Conservation (phyloP, 2,888 invertebrate species). For the Pandemis heparana region DNA sequence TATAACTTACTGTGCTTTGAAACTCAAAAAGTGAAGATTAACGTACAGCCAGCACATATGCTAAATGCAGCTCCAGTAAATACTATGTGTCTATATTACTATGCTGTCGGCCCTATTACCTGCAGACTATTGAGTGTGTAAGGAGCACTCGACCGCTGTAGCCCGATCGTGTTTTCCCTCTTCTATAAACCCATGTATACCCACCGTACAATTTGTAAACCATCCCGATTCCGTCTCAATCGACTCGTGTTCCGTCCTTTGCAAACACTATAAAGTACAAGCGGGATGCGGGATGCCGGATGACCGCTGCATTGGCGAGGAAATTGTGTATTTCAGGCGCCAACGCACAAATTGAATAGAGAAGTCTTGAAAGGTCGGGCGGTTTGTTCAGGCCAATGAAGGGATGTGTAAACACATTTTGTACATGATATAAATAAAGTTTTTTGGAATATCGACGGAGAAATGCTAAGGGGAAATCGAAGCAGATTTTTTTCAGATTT, state of each 20-base stretch:
- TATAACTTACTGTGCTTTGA: no score
- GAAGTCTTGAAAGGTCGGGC: not conserved
- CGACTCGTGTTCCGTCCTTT: conserved; percentile 12
- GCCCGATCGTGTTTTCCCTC: conserved; percentile 13
- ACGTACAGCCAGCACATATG: no score
- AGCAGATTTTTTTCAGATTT: not conserved
- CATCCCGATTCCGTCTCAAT: not conserved
- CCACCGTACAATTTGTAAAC: conserved; percentile 9
- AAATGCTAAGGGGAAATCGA: not conserved
- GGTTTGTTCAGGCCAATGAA: conserved; percentile 6
- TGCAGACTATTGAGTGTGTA: conserved; percentile 2
- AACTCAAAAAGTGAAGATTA: no score
- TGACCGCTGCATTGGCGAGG: conserved; percentile 2
- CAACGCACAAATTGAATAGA: not conserved
- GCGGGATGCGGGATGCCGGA: not conserved
- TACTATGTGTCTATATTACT: no score
- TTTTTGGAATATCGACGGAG: not conserved
- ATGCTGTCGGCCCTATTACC: not conserved
- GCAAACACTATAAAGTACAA: conserved; percentile 19
- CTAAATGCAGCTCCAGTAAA: no score
- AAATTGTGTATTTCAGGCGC: conserved; percentile 10
- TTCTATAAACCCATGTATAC: not conserved
- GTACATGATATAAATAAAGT: not conserved
- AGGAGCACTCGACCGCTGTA: conserved; percentile 2
- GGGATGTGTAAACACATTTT: not conserved